Conservation (phyloP, 2,113 vertebrate genomes). For the Neomonachus schauinslandi region DNA sequence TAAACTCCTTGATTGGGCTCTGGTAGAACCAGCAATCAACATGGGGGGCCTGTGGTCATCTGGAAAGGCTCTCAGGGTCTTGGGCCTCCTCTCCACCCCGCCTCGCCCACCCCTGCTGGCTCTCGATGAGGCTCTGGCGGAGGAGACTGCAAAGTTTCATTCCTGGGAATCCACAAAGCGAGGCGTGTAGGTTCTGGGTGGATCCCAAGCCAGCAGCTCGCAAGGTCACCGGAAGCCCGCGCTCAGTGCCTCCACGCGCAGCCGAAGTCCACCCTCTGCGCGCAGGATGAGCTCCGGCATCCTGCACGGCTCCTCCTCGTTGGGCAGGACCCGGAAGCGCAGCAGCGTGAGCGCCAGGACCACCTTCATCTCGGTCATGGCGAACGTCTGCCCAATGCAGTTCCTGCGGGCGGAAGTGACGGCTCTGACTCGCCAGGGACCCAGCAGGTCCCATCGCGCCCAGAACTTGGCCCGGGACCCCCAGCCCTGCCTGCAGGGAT, state of each 20-base stretch:
- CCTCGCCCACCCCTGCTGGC: background rate
- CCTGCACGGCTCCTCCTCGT: constrained; percentile 70
- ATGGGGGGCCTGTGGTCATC: accelerated
- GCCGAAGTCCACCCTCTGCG: constrained; percentile 88
- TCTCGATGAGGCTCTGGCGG: background rate
- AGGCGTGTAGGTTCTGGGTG: too few relatives aligned
- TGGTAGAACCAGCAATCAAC: background rate
- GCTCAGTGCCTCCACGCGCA: constrained; percentile 85
- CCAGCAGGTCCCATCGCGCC: background rate
- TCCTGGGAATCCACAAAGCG: accelerated
- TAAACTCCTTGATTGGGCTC: background rate
- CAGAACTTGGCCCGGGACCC: too few relatives aligned
- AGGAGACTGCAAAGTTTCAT: background rate
- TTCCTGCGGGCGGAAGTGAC: constrained; percentile 85
- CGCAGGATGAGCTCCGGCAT: constrained; percentile 88
- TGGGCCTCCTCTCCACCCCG: accelerated
- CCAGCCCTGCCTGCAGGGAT: accelerated
- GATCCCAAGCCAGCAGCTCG: accelerated
- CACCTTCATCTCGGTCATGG: constrained; percentile 91
- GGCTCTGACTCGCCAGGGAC: background rate
- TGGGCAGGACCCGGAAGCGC: constrained; percentile 86
- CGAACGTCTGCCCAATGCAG: constrained; percentile 94
- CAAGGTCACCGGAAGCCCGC: accelerated
- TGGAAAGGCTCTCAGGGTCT: background rate
- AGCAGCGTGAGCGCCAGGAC: constrained; percentile 88